A percentile compares a stretch with the other conserved stretches of the same genome.
Evolutionary conservation across 2,113 vertebrate genomes (phyloP).

Genomic region (Myxocyprinus asiaticus): DNA sequence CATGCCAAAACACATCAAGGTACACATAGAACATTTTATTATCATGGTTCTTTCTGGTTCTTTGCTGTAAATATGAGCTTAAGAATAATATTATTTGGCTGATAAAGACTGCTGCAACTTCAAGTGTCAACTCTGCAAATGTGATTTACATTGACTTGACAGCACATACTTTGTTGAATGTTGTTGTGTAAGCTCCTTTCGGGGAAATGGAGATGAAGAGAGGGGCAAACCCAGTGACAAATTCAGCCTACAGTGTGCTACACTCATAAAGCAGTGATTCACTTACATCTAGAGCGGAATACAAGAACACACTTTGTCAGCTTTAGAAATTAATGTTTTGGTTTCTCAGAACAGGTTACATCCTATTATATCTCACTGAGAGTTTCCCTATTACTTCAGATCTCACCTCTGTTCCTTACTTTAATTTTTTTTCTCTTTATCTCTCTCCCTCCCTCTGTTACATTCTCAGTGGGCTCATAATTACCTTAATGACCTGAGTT

Average conservation of each 20-base stretch:
- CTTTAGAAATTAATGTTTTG: constrained; percentile 11
- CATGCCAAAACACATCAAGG: too few relatives aligned
- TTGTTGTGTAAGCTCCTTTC: not conserved
- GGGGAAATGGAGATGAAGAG: not conserved
- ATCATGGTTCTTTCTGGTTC: too few relatives aligned
- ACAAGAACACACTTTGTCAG: not conserved
- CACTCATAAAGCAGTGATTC: constrained; percentile 38
- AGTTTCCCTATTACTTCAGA: not conserved
- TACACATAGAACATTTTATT: too few relatives aligned
- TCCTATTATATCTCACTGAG: not conserved
- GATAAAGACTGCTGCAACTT: too few relatives aligned
- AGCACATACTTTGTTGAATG: not conserved
- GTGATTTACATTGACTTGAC: not conserved
- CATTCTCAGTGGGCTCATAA: constrained; percentile 6
- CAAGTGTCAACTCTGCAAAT: too few relatives aligned
- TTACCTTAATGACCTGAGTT: constrained; percentile 31
- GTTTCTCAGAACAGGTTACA: not conserved
- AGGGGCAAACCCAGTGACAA: constrained; percentile 12
- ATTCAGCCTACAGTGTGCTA: constrained; percentile 25
- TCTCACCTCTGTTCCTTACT: constrained; percentile 2
- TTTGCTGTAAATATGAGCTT: too few relatives aligned
- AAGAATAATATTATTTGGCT: too few relatives aligned
- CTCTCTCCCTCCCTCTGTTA: not conserved
- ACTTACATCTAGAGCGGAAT: constrained; percentile 19
- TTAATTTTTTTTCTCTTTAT: not conserved